Base-by-base conservation (phyloP, 2,113 vertebrate species). In the Chaenocephalus aceratus region DNA sequence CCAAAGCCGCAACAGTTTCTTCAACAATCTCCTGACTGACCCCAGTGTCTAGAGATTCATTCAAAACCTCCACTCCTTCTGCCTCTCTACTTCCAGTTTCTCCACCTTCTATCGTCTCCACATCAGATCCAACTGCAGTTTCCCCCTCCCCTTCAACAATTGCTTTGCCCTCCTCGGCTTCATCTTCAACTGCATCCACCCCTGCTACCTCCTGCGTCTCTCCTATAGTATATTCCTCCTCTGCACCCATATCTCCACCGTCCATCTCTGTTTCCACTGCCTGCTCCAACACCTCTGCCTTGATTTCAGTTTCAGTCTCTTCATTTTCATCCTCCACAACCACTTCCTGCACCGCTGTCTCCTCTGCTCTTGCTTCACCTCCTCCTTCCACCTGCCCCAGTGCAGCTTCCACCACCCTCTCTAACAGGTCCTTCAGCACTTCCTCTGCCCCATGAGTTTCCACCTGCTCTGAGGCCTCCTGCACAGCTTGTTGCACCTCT, bases 401-500 rank as follows among this genome's bases (percentile, higher is more conserved):
- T 36, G 84, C 80, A 2, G 90, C 90, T 75, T 85, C 91, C 23
- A 93, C 88, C 41, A 92, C 90, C 64, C 84, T 90, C 84, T 88
- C 92, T 81, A 92, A 65, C 72, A 91, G 77, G 73, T 81, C 88
- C 77, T 91, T 92, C 56, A 92, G 64, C 73, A 91, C 88, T 68
- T 91, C 85, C 69, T 89, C 91, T 56, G 89, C 84, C 11, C 75
- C 87, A 14, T 72, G 76, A 51, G 80, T 75, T 46, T 84, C 75
- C 48, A 85, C 90, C 77, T 91, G 88, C 70, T 94, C 86, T 4
- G 92, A 93, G 56, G 89, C 80, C 36, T 92, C 87, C 68, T 91
- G 89, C 41, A 93, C 90, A 2, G 89, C 92, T 59, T 94, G 88
- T 72, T 93, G 91, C 71, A 94, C 90, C 23, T 93, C 92, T 73